These are phyloP conservation scores for Engystomops pustulosus DNA, from an alignment of 2,113 vertebrate species.

Conservation along the genomic window DNA sequence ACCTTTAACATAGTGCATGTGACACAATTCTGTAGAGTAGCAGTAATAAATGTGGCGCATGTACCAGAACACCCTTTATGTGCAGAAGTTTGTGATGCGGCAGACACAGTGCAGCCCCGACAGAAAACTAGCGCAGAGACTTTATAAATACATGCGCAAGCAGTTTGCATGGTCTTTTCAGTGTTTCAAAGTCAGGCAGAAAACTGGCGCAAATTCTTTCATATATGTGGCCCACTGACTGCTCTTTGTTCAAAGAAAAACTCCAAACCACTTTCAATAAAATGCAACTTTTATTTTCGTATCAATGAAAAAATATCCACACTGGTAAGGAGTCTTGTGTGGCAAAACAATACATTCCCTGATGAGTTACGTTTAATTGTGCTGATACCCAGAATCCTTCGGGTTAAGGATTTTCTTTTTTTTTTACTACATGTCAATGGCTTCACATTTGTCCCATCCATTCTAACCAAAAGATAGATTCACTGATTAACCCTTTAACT, in stretches of 20 bases:
- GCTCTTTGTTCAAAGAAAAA: slow-evolving; percentile 8
- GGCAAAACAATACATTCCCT: slow-evolving; percentile 73
- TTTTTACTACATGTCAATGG: slow-evolving; percentile 60
- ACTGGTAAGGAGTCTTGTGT: slow-evolving; percentile 75
- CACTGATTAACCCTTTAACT: not conserved
- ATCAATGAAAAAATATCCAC: slow-evolving; percentile 78
- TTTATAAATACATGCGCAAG: too few species aligned
- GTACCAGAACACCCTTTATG: too few species aligned
- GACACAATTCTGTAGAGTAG: too few species aligned
- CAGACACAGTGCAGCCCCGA: too few species aligned
- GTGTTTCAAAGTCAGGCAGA: too few species aligned
- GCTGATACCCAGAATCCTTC: slow-evolving; percentile 75
- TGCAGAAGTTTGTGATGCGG: too few species aligned
- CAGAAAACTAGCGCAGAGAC: too few species aligned
- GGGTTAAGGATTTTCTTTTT: slow-evolving; percentile 73
- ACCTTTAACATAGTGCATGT: too few species aligned
- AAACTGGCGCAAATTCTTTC: too few species aligned
- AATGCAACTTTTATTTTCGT: slow-evolving; percentile 79
- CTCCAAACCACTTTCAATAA: slow-evolving; percentile 69
- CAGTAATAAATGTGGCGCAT: too few species aligned
- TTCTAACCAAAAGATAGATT: slow-evolving; percentile 59
- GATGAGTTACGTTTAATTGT: slow-evolving; percentile 79
- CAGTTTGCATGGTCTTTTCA: too few species aligned
- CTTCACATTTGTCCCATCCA: slow-evolving; percentile 61
- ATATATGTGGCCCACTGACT: too few species aligned